Percentiles rank a stretch among this genome's conserved stretches.
phyloP scores from a whole-genome alignment of 2,113 vertebrate species.

The Cebidichthys violaceus region DNA sequence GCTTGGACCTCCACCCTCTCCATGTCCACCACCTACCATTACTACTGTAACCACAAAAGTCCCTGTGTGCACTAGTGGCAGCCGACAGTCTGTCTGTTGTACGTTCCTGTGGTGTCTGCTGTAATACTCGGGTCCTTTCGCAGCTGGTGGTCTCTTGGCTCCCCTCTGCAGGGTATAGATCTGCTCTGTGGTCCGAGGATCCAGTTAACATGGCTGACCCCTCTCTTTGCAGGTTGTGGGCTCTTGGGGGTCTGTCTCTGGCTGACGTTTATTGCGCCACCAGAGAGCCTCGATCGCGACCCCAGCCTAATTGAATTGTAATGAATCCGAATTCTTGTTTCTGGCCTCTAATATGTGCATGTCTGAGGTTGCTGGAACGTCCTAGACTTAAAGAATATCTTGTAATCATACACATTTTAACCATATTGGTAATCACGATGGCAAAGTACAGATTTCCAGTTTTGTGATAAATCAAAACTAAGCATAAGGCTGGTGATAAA shows the following conservation, averaged over 20 bases:
- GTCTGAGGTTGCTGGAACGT: neutral
- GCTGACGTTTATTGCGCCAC: conserved; percentile 49
- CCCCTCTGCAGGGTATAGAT: conserved; percentile 54
- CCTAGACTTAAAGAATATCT: neutral
- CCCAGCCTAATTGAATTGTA: conserved; percentile 59
- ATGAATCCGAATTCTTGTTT: conserved; percentile 41
- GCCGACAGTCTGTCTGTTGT: conserved; percentile 1
- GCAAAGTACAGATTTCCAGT: conserved; percentile 37
- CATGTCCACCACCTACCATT: neutral
- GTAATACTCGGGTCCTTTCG: conserved; percentile 26
- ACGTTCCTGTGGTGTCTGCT: conserved; percentile 21
- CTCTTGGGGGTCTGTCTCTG: conserved; percentile 45
- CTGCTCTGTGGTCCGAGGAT: conserved; percentile 64
- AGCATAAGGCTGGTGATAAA: conserved; percentile 69
- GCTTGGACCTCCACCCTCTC: neutral
- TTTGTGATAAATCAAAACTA: conserved; percentile 50
- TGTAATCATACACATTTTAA: conserved; percentile 20
- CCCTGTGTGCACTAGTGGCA: neutral
- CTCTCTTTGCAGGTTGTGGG: conserved; percentile 63
- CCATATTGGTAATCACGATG: conserved; percentile 2
- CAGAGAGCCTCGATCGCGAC: conserved; percentile 48
- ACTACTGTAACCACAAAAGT: neutral
- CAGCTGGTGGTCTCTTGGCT: conserved; percentile 54
- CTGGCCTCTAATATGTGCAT: conserved; percentile 9
- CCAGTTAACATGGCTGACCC: conserved; percentile 74